Base-by-base conservation (phyloP, 2,113 vertebrate species). In the Mola mola region DNA sequence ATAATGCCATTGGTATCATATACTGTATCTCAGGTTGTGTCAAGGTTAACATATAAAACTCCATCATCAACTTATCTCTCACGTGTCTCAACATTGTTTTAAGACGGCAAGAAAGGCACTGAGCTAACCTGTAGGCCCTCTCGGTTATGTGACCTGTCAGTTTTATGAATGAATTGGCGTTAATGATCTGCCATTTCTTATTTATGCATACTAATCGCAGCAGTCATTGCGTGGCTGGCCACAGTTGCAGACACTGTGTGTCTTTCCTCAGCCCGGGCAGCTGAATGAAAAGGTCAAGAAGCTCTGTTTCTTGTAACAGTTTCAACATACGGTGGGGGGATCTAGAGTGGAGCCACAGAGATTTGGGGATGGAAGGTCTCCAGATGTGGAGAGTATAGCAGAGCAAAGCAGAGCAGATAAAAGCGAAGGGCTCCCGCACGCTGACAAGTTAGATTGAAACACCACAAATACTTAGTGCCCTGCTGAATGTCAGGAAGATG, bases 361-460 rank as follows among this genome's bases (percentile, higher is more conserved):
- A 89, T 90, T 91, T 90, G 89, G 78, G 67, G 80, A 86, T 84
- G 75, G 84, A 92, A 77, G 77, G 82, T 67, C 81, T 90, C 91
- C 92, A 92, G 91, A 93, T 93, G 92, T 91, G 81, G 70, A 72
- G 77, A 78, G 65, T 67, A 67, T 72, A 53, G 41, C 72, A 37
- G 79, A 80, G 83, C 60, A 66, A 71, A 48, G 64, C 78, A 49
- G 73, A 63, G 68, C 68, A 88, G 90, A 92, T 92, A 89, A 92
- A 92, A 92, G 89, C 71, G 57, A 89, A 74, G n/a, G 40, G 51
- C 78, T 79, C 81, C 70, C 25, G 31, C 64, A 5, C 51, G 66
- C 79, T 90, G 90, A 92, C 90, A 92, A 89, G 77, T 86, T 63
- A 73, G 85, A 90, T 88, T 86, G 81, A 87, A 90, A 87, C 81